Evolutionary conservation across 2,113 vertebrate species (phyloP), one percentile per base, ranked within the genome.

Genomic region (Epinephelus fuscoguttatus): DNA sequence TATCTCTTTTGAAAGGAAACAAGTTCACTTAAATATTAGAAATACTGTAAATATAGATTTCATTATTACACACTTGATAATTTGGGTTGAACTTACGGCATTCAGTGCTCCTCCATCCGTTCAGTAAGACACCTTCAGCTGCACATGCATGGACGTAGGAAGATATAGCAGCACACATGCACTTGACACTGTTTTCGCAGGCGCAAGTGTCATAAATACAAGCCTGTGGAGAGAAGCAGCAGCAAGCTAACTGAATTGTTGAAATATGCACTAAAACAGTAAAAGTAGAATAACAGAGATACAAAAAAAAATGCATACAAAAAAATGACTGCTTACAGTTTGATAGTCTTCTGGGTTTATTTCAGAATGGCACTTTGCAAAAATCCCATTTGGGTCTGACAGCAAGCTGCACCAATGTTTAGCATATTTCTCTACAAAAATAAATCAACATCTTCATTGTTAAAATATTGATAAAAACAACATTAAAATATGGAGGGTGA

Each of bases 151-250:
- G 94, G 55, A 96, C 96, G 2, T 98, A 98, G 47, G 96, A 94
- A 23, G 97, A 97, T 12, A 97, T 78, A 3, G 95, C 95, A 67
- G 96, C 96, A 79, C 97, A 99, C 96, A 98, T 94, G 84, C 96
- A 97, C 19, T 95, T 95, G 70, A 98, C 96, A 0, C 96, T 99
- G 60, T 94, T 94, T 88, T 96, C 95, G 73, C 96, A 97, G 88
- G 96, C 95, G 50, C 98, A 99, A 0, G 95, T 96, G 93, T 98
- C 98, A 77, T 97, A 97, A 88, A 97, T 89, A 70, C 98, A 99
- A 84, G 93, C 94, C 98, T 99, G 91, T 0, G 42, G 21, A 74
- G 25, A 73, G 78, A 88, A 50, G 13, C 0, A 59, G 6, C 9
- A 57, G 72, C 4, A 42, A 59, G 0, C 4, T 21, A 23, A 70